Evolutionary conservation across 2,113 vertebrate genomes (phyloP), one percentile per base, ranked within the genome.

Genomic region (Poeciliopsis retropinna): DNA sequence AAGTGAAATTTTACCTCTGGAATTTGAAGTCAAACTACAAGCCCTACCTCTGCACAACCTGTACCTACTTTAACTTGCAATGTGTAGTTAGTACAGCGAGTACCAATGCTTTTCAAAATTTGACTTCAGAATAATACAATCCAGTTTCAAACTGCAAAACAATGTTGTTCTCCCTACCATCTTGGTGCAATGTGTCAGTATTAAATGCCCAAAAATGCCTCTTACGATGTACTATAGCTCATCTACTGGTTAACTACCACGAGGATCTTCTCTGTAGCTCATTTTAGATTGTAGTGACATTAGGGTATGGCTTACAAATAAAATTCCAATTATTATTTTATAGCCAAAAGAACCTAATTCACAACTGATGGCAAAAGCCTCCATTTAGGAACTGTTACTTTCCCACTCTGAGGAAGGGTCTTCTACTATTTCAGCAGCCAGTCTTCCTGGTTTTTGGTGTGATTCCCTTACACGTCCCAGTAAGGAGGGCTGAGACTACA

Each of bases 401-500:
- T 85, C 71, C 80, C 77, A 83, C 79, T 75, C 83, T 75, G 72
- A 41, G 25, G 72, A 60, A 81, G 60, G 11, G 14, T 66, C 67
- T 63, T 88, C 17, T 60, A 51, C 63, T 10, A 1, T 17, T 31
- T 60, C 7, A 34, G 9, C 31, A 27, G n/a, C 44, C 41, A 64
- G 32, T 30, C 57, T 67, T 71, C 68, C 27, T 54, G 13, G 64
- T 60, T 68, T 63, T 64, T 5, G 60, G 64, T 79, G 65, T 47
- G 64, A 27, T 78, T 74, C 60, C 54, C 60, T 70, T 32, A n/a
- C 19, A 80, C 32, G 34, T 68, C 74, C 69, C 54, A 73, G 60
- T 39, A 39, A 22, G 28, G 41, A 70, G 64, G 72, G 61, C 70
- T 71, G 39, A 41, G 54, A 73, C 34, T 44, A 69, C 72, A 78